A percentile compares a stretch with the other conserved stretches of the same genome.
Evolutionary conservation across 2,113 vertebrate genomes (phyloP).

Genomic region (Atrichornis clamosus): DNA sequence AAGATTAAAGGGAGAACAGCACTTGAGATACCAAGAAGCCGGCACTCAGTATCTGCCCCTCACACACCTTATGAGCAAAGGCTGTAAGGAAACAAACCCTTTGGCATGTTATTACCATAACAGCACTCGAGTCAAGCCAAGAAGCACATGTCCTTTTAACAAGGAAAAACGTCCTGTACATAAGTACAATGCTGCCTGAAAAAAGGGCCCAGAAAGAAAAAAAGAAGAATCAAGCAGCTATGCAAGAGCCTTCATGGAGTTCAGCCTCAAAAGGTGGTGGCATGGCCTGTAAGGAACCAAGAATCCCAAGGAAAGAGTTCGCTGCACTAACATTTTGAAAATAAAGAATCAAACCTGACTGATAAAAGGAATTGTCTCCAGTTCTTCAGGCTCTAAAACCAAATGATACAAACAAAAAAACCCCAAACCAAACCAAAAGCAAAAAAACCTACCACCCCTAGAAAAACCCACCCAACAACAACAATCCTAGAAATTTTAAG

Average conservation of each 20-base stretch:
- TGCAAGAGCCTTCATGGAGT: neutral
- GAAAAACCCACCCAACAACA: neutral
- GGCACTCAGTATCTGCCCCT: neutral
- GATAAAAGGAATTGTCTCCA: neutral
- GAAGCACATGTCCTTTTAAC: neutral
- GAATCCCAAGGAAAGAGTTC: neutral
- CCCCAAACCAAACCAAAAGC: neutral
- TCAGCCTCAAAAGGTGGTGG: neutral
- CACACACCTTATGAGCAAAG: neutral
- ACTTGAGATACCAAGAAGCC: rapidly evolving
- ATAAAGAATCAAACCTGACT: neutral
- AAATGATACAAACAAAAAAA: neutral
- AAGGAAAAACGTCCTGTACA: neutral
- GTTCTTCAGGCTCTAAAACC: neutral
- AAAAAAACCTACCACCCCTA: neutral
- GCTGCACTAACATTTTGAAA: neutral
- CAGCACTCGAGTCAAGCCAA: neutral
- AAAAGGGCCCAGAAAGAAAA: neutral
- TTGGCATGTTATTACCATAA: neutral
- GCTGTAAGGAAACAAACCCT: neutral
- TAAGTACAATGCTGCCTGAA: neutral
- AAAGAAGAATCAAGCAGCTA: neutral
- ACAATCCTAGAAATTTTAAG: neutral
- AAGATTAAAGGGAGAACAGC: neutral
- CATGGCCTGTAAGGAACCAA: neutral